Conservation (phyloP, 2,888 invertebrate genomes). For the Crossocerus cetratus region DNA sequence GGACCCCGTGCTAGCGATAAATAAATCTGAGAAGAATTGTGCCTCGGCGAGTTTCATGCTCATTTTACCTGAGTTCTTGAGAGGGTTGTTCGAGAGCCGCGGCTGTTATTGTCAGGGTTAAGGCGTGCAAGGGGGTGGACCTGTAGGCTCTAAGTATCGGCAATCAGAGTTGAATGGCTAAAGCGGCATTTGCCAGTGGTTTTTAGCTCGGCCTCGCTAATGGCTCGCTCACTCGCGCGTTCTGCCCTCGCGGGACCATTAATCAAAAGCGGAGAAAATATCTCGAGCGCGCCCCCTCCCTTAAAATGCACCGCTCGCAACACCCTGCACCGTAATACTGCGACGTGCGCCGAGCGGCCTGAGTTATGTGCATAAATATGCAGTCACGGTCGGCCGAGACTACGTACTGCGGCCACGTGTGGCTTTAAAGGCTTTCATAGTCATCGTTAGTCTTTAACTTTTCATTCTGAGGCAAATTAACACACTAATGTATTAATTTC, state of each 20-base stretch:
- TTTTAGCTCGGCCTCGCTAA: slow-evolving; percentile 46
- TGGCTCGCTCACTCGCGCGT: slow-evolving; percentile 34
- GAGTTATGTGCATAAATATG: slow-evolving; percentile 54
- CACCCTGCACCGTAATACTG: slow-evolving; percentile 3
- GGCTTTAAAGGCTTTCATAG: not conserved
- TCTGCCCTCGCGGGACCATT: slow-evolving; percentile 35
- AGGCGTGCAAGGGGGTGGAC: not conserved
- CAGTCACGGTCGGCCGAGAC: slow-evolving; percentile 2
- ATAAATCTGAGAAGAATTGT: not conserved
- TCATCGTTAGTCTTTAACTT: no score
- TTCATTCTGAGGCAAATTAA: no score
- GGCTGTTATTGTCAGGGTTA: not conserved
- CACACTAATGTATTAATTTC: no score
- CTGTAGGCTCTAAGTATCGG: not conserved
- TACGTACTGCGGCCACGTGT: slow-evolving; percentile 5
- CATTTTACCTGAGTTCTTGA: not conserved
- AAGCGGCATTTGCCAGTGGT: slow-evolving; percentile 22
- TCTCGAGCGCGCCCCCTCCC: slow-evolving; percentile 32
- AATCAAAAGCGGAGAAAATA: slow-evolving; percentile 56
- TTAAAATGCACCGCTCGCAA: slow-evolving; percentile 40
- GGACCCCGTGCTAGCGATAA: no score
- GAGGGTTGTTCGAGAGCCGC: not conserved
- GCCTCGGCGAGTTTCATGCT: not conserved
- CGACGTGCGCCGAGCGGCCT: slow-evolving; percentile 48
- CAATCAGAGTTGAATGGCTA: slow-evolving; percentile 11